Conservation (phyloP, 2,113 vertebrate species). For the Alexandromys fortis region DNA sequence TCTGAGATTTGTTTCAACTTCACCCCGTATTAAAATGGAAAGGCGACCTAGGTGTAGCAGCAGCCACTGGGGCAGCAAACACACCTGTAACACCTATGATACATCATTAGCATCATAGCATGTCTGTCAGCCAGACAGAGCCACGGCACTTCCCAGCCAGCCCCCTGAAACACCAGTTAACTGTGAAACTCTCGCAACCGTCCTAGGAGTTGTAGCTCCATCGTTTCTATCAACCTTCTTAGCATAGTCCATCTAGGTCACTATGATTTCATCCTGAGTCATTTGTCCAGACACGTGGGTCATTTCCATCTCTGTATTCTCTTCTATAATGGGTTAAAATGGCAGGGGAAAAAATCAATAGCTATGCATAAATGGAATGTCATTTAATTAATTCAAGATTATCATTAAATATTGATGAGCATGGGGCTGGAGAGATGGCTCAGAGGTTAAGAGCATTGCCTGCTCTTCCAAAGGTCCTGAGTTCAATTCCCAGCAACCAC, state of each 20-base stretch:
- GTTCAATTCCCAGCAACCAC: too few relatives aligned
- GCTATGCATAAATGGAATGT: conserved; percentile 54
- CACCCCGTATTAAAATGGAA: neutral
- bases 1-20: neutral
- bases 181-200: conserved; percentile 13
- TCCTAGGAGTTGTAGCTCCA: neutral
- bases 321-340: conserved; percentile 54
- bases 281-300: neutral
- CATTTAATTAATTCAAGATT: conserved; percentile 69
- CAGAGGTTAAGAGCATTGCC: too few relatives aligned
- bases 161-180: neutral
- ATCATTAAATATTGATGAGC: too few relatives aligned
- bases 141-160: neutral
- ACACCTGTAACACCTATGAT: neutral
- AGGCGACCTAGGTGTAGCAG: neutral
- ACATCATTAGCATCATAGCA: neutral
- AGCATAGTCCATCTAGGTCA: conserved; percentile 10
- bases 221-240: neutral
- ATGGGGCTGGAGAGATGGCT: too few relatives aligned
- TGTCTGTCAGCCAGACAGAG: neutral
- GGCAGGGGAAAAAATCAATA: conserved; percentile 49
- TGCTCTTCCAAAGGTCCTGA: too few relatives aligned
- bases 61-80: neutral
- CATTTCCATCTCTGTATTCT: conserved; percentile 12
- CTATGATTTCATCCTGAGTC: neutral